Evolutionary conservation across 2,113 vertebrate species (phyloP), one percentile per base, ranked within the genome.

Genomic region (Lepus americanus): DNA sequence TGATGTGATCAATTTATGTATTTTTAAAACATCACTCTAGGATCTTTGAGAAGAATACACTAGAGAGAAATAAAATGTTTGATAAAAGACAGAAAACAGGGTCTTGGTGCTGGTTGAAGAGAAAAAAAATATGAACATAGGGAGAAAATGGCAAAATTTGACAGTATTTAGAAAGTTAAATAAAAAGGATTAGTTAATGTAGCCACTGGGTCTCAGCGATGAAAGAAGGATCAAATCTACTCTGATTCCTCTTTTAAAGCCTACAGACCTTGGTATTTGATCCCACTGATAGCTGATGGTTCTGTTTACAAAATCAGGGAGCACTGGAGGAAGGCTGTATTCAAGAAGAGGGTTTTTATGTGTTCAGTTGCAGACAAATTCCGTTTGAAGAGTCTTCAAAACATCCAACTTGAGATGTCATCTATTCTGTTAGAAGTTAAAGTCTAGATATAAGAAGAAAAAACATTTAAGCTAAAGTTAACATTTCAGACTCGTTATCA

Each of bases 371-470:
- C 25, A 6, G n/a, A 72, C 10, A 25, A 55, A 55, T 72, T 91
- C 13, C 73, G 2, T 49, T 39, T 73, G 31, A 55, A 59, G 36
- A 61, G 10, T 22, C 49, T 73, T 84, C 11, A 67, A 51, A 27
- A 88, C 53, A 64, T 94, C n/a, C 29, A 49, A 82, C n/a, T 85
- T 88, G 11, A 84, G 29, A 79, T 70, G 9, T 59, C 44, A 88
- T n/a, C 25, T 84, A 36, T 61, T 73, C 31, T 51, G n/a, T 70
- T 76, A 89, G 39, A 91, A 91, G 53, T 83, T 31, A 79, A 90
- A 59, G 9, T 61, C 49, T 69, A 59, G 12, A 49, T 3, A 63
- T 69, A 80, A 55, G 6, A 83, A 67, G n/a, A 66, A 72, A 76
- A 92, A 89, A 67, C 55, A 11, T 73, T 76, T 81, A 81, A 69